Evolutionary conservation across 30 jellyfish, hydroid and myxozoan genomes (phyloP).

Genomic region (Cassiopea andromeda): DNA sequence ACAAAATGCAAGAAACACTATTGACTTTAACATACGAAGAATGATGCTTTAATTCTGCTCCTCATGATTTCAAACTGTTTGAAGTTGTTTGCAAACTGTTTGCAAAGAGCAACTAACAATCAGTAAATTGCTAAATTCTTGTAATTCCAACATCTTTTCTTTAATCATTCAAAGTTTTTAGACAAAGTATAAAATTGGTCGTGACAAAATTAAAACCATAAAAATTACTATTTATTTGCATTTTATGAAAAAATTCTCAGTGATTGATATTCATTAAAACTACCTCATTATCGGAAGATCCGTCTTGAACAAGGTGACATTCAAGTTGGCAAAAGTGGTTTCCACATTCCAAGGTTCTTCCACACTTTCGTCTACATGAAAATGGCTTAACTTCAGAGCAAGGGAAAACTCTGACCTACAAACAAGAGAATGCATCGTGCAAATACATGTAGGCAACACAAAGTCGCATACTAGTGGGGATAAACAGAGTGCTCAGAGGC

Average conservation of each 20-base stretch:
- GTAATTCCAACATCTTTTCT: too few relatives aligned
- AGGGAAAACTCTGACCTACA: conserved; percentile 66
- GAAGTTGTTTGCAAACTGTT: too few relatives aligned
- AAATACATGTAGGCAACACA: neutral
- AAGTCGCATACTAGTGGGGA: too few relatives aligned
- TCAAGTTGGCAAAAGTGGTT: conserved; percentile 86
- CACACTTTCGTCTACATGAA: conserved; percentile 84
- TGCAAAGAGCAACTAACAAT: too few relatives aligned
- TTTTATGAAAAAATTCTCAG: neutral
- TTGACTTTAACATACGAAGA: too few relatives aligned
- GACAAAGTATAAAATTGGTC: neutral
- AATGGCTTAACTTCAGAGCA: conserved; percentile 79
- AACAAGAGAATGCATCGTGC: neutral
- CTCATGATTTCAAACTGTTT: too few relatives aligned
- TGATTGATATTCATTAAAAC: neutral
- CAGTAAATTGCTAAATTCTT: too few relatives aligned
- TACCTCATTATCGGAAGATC: conserved; percentile 55
- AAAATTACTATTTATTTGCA: neutral
- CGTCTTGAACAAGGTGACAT: conserved; percentile 83
- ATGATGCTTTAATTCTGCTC: too few relatives aligned
- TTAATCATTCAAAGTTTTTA: neutral
- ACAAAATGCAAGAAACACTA: too few relatives aligned
- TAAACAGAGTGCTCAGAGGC: too few relatives aligned
- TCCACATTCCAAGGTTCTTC: conserved; percentile 76
- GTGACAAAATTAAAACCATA: neutral